Evolutionary conservation across 2,797 vertebrate genomes (phyloP), one percentile per base, ranked within the genome.

Genomic region (Siniperca obscura): DNA sequence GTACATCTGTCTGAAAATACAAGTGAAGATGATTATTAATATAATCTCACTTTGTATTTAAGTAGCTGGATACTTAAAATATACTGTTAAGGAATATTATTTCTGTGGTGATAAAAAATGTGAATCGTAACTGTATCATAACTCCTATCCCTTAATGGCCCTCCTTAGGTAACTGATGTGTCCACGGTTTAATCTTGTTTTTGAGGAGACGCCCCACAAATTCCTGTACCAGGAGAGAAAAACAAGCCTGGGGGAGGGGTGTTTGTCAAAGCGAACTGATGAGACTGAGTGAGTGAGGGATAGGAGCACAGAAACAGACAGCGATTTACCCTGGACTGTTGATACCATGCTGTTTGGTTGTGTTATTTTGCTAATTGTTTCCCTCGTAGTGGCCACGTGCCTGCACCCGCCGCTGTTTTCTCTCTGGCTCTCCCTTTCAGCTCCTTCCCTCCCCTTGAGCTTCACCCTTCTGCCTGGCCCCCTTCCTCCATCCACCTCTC

Each of bases 201-300:
- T 91, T 70, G 59, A 86, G 86, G 80, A 88, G 78, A 82, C 67
- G 82, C 88, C 72, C 74, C 65, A 44, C 11, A 11, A 86, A 85
- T 88, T 88, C 69, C 74, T 88, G 73, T 74, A 74, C 76, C 65
- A 86, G 78, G 66, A 82, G 83, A 83, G 76, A 87, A 92, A 87
- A 88, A 83, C 83, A 75, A 84, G 81, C 64, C 78, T 82, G 78
- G 76, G 83, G 86, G 82, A 80, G 77, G 85, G 74, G 81, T 75
- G 76, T 87, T 81, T 81, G 73, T 80, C 74, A 74, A 79, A 75
- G 71, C n/a, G 17, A 64, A 64, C 70, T 71, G 80, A 81, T 86
- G 71, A 74, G 73, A 80, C 75, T 25, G 73, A 87, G 69, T 27
- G 50, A 84, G 61, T 50, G 52, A 80, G 65, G 70, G 57, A 76